Base-by-base conservation (phyloP, 2,797 vertebrate genomes). In the Gymnodraco acuticeps region DNA sequence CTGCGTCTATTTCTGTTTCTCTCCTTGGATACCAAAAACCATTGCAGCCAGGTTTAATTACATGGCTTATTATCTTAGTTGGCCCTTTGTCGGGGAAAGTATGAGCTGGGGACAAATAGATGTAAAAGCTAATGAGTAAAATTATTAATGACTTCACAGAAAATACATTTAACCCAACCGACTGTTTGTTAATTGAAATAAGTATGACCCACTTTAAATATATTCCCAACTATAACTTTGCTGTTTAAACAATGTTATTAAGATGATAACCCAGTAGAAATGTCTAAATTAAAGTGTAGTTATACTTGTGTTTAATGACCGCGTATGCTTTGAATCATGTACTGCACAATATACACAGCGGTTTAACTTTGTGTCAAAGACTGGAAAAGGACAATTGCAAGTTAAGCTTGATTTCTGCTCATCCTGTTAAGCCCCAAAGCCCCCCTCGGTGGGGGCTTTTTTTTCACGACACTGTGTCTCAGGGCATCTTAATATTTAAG, bases 41-140 rank as follows among this genome's bases (percentile, higher is more conserved):
- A 64, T 2, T 62, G 61, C 83, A 87, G 91, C 82, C 87, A 78
- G 81, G 80, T 89, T 90, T 89, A 90, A 91, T 91, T 89, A 87
- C 83, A 73, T 27, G 75, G 64, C 86, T 77, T 77, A 87, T 88
- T 90, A 87, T 82, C 47, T 59, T 67, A 86, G 70, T 43, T 9
- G 77, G 70, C 69, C 86, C 85, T 89, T 65, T 79, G 87, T 82
- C 84, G 73, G 54, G 50, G 68, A 58, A 74, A 75, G 60, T 10
- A 52, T 71, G 31, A 73, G 76, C 78, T 72, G 78, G 77, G 70
- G 77, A 86, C 69, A 88, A 87, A 86, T 64, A 81, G 47, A 83
- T 74, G 67, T 78, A 62, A 20, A 53, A 70, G 69, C 69, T 85
- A 83, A 88, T 86, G 73, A 89, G 74, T 47, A 51, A 75, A 83